Percentiles rank a stretch among this genome's conserved stretches.
These are phyloP conservation scores for Prionailurus viverrinus DNA, from an alignment of 2,113 vertebrate species.

Conservation along the genomic window DNA sequence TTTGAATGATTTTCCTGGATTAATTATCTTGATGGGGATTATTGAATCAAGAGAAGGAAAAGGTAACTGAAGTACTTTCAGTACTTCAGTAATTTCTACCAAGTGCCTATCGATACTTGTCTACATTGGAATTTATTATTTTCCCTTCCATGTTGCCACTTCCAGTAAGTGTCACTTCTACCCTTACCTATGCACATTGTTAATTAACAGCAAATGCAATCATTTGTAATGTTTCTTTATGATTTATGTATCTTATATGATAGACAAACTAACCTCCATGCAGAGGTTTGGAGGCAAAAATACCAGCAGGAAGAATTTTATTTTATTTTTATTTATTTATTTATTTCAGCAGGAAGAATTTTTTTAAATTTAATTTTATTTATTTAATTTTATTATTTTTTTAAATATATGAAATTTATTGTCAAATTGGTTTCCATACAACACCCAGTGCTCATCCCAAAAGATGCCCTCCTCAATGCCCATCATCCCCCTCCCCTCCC, in stretches of 20 bases:
- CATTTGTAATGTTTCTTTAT: neutral
- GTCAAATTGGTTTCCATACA: too few species aligned
- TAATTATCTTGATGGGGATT: neutral
- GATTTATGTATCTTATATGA: neutral
- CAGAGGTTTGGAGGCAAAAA: neutral
- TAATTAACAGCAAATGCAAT: neutral
- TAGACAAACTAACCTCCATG: neutral
- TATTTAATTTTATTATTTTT: too few species aligned
- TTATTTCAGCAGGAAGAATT: too few species aligned
- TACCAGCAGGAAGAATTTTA: neutral
- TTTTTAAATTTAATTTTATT: too few species aligned
- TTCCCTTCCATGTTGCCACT: neutral
- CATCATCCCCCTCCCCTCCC: too few species aligned
- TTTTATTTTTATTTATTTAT: too few species aligned
- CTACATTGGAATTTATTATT: neutral
- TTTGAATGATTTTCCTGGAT: constrained; percentile 21
- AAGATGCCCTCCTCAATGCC: too few species aligned
- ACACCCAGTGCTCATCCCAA: too few species aligned
- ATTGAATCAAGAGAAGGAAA: constrained; percentile 15
- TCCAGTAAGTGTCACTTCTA: neutral
- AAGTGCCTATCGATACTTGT: neutral
- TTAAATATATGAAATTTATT: too few species aligned
- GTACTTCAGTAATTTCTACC: neutral
- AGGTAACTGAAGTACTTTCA: neutral
- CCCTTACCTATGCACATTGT: neutral